Evolutionary conservation across 2,888 invertebrate species (phyloP).

Genomic region (Fragum whitleyi): DNA sequence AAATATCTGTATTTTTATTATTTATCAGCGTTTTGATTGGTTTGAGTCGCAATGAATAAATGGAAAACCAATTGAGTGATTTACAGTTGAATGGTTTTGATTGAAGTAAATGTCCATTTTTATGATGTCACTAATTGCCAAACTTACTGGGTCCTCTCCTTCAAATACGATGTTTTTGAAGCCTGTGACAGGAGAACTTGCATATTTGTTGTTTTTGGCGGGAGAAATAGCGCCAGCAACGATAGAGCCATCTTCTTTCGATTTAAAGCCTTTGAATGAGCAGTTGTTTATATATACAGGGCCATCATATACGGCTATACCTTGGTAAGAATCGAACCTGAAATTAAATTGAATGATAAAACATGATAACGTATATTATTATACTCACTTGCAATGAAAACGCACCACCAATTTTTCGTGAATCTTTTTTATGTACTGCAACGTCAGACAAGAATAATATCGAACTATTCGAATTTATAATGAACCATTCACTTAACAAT

Average conservation of each 20-base stretch:
- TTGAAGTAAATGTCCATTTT: too few relatives aligned
- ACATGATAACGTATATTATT: neutral
- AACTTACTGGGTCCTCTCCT: constrained; percentile 5
- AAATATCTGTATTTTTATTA: too few relatives aligned
- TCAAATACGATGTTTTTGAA: neutral
- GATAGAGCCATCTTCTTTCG: neutral
- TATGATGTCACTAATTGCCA: too few relatives aligned
- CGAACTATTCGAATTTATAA: too few relatives aligned
- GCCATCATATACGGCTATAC: neutral
- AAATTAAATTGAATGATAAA: neutral
- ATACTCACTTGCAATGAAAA: neutral
- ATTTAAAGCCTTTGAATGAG: constrained; percentile 1
- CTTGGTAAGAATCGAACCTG: constrained; percentile 5
- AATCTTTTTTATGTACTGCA: neutral
- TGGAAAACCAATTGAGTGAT: too few relatives aligned
- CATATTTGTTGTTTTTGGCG: neutral
- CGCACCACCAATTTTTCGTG: neutral
- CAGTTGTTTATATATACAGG: neutral
- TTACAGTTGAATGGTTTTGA: too few relatives aligned
- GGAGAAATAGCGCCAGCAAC: neutral
- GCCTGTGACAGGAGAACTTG: neutral
- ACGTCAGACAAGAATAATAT: too few relatives aligned
- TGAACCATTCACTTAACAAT: too few relatives aligned
- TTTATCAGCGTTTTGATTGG: too few relatives aligned
- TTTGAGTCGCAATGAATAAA: too few relatives aligned